These are phyloP conservation scores for Andrena trimmerana DNA, from an alignment of 2,888 invertebrate genomes.

Conservation along the genomic window DNA sequence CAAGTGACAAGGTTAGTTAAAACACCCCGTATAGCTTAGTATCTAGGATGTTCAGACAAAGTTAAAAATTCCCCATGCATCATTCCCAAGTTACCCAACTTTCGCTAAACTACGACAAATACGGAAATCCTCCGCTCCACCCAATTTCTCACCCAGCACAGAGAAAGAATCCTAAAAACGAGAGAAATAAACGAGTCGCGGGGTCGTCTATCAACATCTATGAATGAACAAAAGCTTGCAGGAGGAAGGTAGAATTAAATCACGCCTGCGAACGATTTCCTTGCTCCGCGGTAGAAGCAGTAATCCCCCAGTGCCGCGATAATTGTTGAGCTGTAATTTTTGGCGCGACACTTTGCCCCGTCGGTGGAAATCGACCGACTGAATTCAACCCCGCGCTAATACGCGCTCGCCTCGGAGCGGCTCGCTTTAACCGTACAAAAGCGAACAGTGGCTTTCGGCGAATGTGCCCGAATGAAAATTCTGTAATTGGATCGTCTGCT, in stretches of 20 bases:
- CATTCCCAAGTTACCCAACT: background rate
- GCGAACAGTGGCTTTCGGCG: constrained; percentile 64
- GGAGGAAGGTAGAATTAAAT: constrained; percentile 15
- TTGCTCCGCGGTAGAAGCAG: constrained; percentile 21
- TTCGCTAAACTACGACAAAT: background rate
- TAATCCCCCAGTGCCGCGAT: constrained; percentile 47
- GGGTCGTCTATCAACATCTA: background rate
- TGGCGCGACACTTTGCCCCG: constrained; percentile 51
- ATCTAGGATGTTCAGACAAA: no score
- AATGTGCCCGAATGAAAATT: constrained; percentile 80
- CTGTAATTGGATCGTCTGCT: constrained; percentile 82
- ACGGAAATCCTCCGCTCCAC: background rate
- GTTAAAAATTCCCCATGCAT: background rate
- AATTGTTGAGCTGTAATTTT: constrained; percentile 66
- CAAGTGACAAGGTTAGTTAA: no score
- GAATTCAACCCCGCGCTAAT: constrained; percentile 58
- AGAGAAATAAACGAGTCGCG: background rate
- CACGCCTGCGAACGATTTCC: constrained; percentile 24
- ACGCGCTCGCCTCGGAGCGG: constrained; percentile 35
- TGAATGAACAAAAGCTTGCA: background rate
- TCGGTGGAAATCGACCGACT: constrained; percentile 54
- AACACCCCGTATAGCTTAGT: no score
- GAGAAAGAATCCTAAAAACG: background rate
- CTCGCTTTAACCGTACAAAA: constrained; percentile 66
- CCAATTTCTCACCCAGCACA: background rate